Evolutionary conservation across 1,140 invertebrate species (phyloP), one percentile per base, ranked within the genome.

Genomic region (Microplitis demolitor): DNA sequence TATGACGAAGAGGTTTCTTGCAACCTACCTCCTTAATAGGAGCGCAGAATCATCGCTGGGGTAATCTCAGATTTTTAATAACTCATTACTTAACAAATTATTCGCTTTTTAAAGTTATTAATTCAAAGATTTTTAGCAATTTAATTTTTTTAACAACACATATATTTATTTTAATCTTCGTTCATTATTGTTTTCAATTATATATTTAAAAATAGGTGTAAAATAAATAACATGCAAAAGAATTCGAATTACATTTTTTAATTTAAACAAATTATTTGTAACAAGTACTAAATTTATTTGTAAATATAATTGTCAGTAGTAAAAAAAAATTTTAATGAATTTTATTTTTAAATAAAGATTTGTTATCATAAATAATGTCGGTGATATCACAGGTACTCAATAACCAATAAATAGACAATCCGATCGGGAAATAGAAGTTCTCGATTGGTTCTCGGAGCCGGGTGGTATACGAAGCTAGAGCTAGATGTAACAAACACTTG

Each of bases 401-500:
- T 77, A 76, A 73, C 73, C 76, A 69, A 80, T 78, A 77, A 75
- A 76, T 72, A 75, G 71, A 69, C 50, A 69, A 73, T 74, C 67
- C 68, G 78, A 82, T 83, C 76, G 82, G 78, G 77, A 84, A 74
- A 82, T 82, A 83, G 83, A 82, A 84, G 83, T 84, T 83, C 81
- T 76, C 82, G 83, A 84, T 84, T 84, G 83, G 81, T 82, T 82
- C 76, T 77, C 69, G 78, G 81, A 84, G 77, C 79, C 76, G 83
- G 83, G 72, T 76, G 76, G 37, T 75, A 84, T 84, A 78, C 76
- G 34, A 9, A 62, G 74, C 58, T 82, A 82, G 83, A 84, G 82
- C 81, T 84, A 73, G 53, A 45, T 74, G 66, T 64, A 37, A n/a
- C 13, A 34, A 3, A 37, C 54, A 39, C 39, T 11, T 51, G 13